Conservation (phyloP, 1,140 invertebrate species). For the Cyclargus thomasi region DNA sequence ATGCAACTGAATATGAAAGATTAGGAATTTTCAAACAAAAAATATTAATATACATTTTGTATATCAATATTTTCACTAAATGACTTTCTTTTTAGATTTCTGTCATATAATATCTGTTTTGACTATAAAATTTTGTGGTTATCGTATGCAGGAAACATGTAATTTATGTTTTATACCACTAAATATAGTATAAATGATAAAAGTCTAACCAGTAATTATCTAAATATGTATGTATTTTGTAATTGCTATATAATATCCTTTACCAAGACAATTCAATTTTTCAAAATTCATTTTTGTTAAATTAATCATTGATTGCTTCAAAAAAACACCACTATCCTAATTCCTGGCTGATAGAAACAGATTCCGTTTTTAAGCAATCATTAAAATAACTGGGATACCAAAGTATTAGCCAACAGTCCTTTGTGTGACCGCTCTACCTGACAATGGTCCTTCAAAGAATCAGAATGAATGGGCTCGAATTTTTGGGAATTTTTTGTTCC, state of each 20-base stretch:
- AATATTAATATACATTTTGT: no score
- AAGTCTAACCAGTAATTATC: no score
- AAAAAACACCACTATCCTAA: neutral
- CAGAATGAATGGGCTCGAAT: neutral
- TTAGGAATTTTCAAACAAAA: no score
- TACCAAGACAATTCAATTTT: no score
- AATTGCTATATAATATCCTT: no score
- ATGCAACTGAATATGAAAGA: no score
- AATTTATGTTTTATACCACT: no score
- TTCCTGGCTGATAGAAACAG: neutral
- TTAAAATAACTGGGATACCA: neutral
- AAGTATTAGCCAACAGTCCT: neutral
- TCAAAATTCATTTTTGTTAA: neutral
- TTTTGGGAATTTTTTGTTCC: neutral
- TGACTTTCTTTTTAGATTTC: no score
- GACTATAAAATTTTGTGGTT: neutral
- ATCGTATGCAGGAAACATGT: neutral
- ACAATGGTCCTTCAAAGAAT: neutral
- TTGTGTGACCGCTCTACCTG: neutral
- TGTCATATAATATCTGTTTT: no score
- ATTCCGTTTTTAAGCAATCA: neutral
- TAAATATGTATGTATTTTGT: no score
- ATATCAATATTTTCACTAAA: no score
- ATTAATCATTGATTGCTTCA: neutral
- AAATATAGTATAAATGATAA: neutral